phyloP scores from a whole-genome alignment of 2,888 invertebrate genomes.

The Drosophila tanythrix region DNA sequence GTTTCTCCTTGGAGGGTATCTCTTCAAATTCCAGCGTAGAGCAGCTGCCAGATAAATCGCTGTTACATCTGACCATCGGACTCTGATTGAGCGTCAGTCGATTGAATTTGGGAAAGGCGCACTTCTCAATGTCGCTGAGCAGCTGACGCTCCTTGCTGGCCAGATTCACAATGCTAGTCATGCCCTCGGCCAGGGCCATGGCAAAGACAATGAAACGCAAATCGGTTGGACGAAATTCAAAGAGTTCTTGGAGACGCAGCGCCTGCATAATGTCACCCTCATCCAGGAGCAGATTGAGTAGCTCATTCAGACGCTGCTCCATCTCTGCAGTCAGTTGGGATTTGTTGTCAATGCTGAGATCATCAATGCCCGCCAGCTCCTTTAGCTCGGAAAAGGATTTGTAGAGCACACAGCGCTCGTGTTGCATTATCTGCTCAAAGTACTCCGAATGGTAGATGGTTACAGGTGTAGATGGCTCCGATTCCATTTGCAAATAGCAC shows the following conservation, averaged over 20 bases:
- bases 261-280: conserved; percentile 87
- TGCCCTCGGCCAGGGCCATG: conserved; percentile 87
- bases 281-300: conserved; percentile 86
- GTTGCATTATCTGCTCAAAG: conserved; percentile 83
- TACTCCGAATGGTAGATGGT: conserved; percentile 84
- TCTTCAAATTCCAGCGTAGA: conserved; percentile 84
- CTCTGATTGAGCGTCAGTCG: conserved; percentile 84
- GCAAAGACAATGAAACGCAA: conserved; percentile 87
- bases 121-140: conserved; percentile 84
- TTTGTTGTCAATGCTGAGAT: conserved; percentile 80
- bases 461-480: conserved; percentile 50
- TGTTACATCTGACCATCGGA: conserved; percentile 54
- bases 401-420: conserved; percentile 83
- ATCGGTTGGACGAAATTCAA: conserved; percentile 85
- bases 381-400: conserved; percentile 84
- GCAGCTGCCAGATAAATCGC: conserved; percentile 79
- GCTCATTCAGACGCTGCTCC: conserved; percentile 80
- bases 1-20: conserved; percentile 83
- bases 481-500: conserved; percentile 76
- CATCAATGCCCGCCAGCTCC: conserved; percentile 83
- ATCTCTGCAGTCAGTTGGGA: conserved; percentile 74
- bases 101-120: conserved; percentile 84
- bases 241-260: conserved; percentile 85
- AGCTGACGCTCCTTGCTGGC: conserved; percentile 88
- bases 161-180: conserved; percentile 86